A percentile compares a stretch with the other conserved stretches of the same genome.
Conservation (phyloP, 2,888 invertebrate species). For the Platycheirus rosarum region DNA sequence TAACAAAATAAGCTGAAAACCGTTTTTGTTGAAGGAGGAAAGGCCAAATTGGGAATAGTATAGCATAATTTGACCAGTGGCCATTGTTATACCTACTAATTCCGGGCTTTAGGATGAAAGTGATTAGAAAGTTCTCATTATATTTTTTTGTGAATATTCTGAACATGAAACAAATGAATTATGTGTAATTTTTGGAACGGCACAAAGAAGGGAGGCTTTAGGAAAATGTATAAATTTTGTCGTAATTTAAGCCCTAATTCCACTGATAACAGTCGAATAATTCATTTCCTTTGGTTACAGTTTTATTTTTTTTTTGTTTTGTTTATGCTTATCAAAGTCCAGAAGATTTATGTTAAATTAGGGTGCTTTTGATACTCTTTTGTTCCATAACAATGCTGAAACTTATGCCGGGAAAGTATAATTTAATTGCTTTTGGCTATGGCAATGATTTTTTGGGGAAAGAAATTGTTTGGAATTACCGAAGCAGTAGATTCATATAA, state of each 20-base stretch:
- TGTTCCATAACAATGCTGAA: too few species aligned
- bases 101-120: conserved; percentile 24
- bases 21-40: not conserved
- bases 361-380: not conserved
- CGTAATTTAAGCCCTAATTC: conserved; percentile 21
- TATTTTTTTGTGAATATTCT: conserved; percentile 7
- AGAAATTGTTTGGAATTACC: too few species aligned
- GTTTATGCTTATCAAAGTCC: conserved; percentile 12
- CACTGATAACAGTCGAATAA: conserved; percentile 21
- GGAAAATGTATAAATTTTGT: too few species aligned
- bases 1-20: conserved; percentile 8
- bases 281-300: conserved; percentile 8
- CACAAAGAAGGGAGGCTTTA: conserved; percentile 14
- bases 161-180: conserved; percentile 33
- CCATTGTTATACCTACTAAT: conserved; percentile 7
- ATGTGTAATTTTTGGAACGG: conserved; percentile 15
- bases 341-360: conserved; percentile 26
- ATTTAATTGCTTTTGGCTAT: too few species aligned
- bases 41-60: conserved; percentile 2
- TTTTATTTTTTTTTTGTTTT: not conserved
- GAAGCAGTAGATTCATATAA: too few species aligned
- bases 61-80: conserved; percentile 38
- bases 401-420: too few species aligned
- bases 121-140: conserved; percentile 28
- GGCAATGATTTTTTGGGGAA: too few species aligned